Evolutionary conservation across 2,113 vertebrate species (phyloP).

Genomic region (Atrichornis clamosus): DNA sequence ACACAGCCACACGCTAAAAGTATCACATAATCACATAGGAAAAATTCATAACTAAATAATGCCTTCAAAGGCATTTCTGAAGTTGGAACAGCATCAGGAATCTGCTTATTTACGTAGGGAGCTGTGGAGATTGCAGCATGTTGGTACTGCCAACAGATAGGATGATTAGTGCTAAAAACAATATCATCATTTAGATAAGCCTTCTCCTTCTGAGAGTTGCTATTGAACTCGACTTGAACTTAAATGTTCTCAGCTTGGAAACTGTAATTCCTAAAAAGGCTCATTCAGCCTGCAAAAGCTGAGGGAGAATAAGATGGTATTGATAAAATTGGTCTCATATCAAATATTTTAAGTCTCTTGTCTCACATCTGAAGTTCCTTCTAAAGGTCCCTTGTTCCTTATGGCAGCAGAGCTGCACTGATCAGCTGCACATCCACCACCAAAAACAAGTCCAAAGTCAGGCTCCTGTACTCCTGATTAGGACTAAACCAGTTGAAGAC

Average conservation of each 20-base stretch:
- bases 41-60: slow-evolving; percentile 42
- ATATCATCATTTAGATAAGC: slow-evolving; percentile 66
- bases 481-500: not conserved
- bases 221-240: slow-evolving; percentile 60
- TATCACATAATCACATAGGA: not conserved
- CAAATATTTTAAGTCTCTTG: not conserved
- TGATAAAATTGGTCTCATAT: not conserved
- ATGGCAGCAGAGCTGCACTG: not conserved
- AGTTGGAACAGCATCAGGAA: slow-evolving; percentile 71
- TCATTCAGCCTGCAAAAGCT: not conserved
- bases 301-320: not conserved
- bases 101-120: slow-evolving; percentile 70
- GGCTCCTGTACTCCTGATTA: not conserved
- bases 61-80: slow-evolving; percentile 66
- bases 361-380: not conserved
- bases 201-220: slow-evolving; percentile 24
- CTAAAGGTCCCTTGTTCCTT: not conserved
- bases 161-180: slow-evolving; percentile 65
- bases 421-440: not conserved
- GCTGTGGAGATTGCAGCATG: slow-evolving; percentile 55
- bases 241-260: not conserved
- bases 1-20: not conserved
- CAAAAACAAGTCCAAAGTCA: not conserved
- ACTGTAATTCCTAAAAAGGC: not conserved
- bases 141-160: slow-evolving; percentile 66